A percentile compares a stretch with the other conserved stretches of the same genome.
These are phyloP conservation scores for Parnassius mnemosyne DNA, from an alignment of 2,888 invertebrate species.

Conservation along the genomic window DNA sequence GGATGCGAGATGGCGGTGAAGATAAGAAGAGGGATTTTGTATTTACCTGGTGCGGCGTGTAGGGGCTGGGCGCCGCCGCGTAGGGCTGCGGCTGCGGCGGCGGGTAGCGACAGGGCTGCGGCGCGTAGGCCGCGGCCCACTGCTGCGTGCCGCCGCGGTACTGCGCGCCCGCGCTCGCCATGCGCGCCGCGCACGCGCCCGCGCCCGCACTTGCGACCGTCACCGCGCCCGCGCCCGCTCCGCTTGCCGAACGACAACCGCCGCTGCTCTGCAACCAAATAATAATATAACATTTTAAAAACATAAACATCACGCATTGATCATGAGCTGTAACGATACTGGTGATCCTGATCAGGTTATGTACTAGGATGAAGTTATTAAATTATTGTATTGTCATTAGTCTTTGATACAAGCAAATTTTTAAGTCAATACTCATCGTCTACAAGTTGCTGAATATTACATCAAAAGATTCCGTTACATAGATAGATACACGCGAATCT, in stretches of 20 bases:
- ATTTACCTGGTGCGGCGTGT: conserved; percentile 70
- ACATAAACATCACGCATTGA: too few species aligned
- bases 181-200: conserved; percentile 76
- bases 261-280: conserved; percentile 59
- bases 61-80: conserved; percentile 67
- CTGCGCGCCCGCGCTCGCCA: conserved; percentile 79
- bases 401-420: too few species aligned
- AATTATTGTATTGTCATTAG: too few species aligned
- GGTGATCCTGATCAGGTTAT: too few species aligned
- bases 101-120: conserved; percentile 77
- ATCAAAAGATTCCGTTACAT: too few species aligned
- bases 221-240: conserved; percentile 66
- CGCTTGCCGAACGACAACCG: conserved; percentile 71
- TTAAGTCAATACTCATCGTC: too few species aligned
- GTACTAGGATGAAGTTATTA: too few species aligned
- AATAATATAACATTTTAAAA: neutral
- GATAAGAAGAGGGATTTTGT: neutral
- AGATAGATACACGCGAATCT: too few species aligned
- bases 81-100: conserved; percentile 62
- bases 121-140: conserved; percentile 75
- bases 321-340: too few species aligned
- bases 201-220: conserved; percentile 72
- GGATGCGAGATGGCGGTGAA: too few species aligned
- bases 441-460: too few species aligned
- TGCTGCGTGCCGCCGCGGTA: conserved; percentile 76